phyloP scores from a whole-genome alignment of 2,113 vertebrate genomes.

The Myotis brandtii region DNA sequence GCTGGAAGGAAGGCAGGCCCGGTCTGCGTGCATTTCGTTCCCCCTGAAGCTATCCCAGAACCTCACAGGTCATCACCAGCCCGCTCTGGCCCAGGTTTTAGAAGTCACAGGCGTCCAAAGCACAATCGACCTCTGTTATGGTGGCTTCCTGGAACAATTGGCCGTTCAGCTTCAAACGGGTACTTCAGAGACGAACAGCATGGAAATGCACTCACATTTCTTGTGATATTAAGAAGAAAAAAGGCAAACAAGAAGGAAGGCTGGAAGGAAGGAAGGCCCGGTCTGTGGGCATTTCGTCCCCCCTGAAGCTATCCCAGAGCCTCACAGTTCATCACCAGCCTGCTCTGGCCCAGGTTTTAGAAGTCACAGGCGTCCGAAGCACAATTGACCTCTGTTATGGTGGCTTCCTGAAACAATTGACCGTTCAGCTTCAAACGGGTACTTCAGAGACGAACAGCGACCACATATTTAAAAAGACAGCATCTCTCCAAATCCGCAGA shows the following conservation, averaged over 20 bases:
- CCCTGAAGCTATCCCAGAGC: neutral
- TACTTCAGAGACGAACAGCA: too few species aligned
- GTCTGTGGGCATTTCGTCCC: neutral
- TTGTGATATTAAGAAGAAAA: neutral
- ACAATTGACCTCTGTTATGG: neutral
- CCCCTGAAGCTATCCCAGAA: neutral
- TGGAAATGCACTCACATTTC: neutral
- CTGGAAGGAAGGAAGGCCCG: neutral
- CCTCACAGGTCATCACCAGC: neutral
- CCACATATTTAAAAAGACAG: conserved; percentile 83
- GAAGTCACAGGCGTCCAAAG: neutral
- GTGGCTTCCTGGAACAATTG: too few species aligned
- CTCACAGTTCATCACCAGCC: neutral
- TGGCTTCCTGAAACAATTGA: too few species aligned
- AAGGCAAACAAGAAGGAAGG: neutral
- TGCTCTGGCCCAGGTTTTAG: neutral
- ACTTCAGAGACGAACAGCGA: conserved; percentile 79
- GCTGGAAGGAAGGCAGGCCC: neutral
- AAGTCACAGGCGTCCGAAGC: neutral
- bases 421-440: conserved; percentile 55
- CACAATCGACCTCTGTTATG: neutral
- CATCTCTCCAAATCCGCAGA: conserved; percentile 76
- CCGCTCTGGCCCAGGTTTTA: neutral
- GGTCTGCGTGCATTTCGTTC: neutral
- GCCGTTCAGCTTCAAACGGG: conserved; percentile 50